These are phyloP conservation scores for Spisula subtruncata DNA, from an alignment of 2,888 invertebrate species.

Conservation along the genomic window DNA sequence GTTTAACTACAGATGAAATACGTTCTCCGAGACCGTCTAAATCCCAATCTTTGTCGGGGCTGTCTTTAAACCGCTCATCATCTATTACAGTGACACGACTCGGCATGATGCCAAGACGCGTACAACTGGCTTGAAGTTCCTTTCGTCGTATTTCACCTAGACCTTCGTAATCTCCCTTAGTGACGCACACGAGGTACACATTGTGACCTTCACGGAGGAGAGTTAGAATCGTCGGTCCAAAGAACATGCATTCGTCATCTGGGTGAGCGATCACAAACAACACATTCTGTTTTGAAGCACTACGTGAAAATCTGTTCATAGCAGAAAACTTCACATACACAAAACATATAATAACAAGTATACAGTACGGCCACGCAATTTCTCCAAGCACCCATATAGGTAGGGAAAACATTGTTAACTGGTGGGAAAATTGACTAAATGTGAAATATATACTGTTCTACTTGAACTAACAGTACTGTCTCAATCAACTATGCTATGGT, in stretches of 20 bases:
- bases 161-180: conserved; percentile 91
- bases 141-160: conserved; percentile 91
- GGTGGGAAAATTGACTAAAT: neutral
- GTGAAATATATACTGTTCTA: neutral
- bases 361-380: conserved; percentile 33
- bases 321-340: conserved; percentile 59
- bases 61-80: conserved; percentile 79
- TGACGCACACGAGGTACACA: conserved; percentile 94
- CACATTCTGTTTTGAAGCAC: conserved; percentile 87
- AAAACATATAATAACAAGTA: conserved; percentile 53
- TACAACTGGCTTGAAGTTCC: conserved; percentile 95
- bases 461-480: neutral
- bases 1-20: conserved; percentile 91
- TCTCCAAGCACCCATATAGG: conserved; percentile 33
- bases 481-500: neutral
- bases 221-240: conserved; percentile 91
- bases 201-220: conserved; percentile 90
- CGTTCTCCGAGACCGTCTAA: conserved; percentile 90
- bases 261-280: conserved; percentile 97
- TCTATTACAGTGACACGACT: conserved; percentile 63
- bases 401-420: conserved; percentile 21
- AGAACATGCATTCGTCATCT: conserved; percentile 99
- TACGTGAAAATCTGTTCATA: conserved; percentile 46
- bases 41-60: conserved; percentile 93
- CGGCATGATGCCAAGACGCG: conserved; percentile 90